A percentile compares a stretch with the other conserved stretches of the same genome.
phyloP scores from a whole-genome alignment of 1,140 invertebrate species.

The Medauroidea extradentata region DNA sequence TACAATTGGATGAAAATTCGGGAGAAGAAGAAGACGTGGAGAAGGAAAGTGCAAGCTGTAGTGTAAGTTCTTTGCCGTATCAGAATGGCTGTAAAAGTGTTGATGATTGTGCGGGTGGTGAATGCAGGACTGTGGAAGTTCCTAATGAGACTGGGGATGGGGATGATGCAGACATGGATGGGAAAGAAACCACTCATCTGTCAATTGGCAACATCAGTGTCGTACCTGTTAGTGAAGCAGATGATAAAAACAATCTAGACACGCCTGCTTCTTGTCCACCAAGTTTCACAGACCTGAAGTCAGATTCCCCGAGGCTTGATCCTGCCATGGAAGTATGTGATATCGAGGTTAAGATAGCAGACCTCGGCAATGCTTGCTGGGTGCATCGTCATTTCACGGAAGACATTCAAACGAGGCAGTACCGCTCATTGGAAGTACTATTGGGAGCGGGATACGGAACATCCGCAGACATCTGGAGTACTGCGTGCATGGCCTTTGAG shows the following conservation, averaged over 20 bases:
- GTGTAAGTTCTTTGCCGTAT: background rate
- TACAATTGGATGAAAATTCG: slow-evolving; percentile 11
- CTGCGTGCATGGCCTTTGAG: slow-evolving; percentile 99
- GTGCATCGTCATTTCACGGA: slow-evolving; percentile 93
- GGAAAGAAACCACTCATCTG: too few relatives aligned
- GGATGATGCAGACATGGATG: background rate
- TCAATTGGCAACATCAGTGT: too few relatives aligned
- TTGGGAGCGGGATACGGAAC: slow-evolving; percentile 91
- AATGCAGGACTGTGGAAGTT: slow-evolving; percentile 9
- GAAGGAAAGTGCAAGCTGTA: slow-evolving; percentile 11
- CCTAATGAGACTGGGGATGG: slow-evolving; percentile 22
- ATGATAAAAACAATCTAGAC: background rate
- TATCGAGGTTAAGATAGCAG: slow-evolving; percentile 91
- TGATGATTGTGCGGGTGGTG: background rate
- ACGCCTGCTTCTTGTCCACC: background rate
- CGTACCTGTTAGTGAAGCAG: background rate
- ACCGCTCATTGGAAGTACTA: slow-evolving; percentile 93
- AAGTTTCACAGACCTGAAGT: background rate
- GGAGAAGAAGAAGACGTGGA: slow-evolving; percentile 23
- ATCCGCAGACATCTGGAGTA: slow-evolving; percentile 97
- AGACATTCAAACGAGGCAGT: slow-evolving; percentile 98
- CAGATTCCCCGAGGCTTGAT: slow-evolving; percentile 45
- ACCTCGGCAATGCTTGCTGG: slow-evolving; percentile 99
- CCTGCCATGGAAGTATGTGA: slow-evolving; percentile 80
- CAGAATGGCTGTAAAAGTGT: slow-evolving; percentile 15